These are phyloP conservation scores for Anorthoa munda DNA, from an alignment of 2,888 invertebrate genomes.

Conservation along the genomic window DNA sequence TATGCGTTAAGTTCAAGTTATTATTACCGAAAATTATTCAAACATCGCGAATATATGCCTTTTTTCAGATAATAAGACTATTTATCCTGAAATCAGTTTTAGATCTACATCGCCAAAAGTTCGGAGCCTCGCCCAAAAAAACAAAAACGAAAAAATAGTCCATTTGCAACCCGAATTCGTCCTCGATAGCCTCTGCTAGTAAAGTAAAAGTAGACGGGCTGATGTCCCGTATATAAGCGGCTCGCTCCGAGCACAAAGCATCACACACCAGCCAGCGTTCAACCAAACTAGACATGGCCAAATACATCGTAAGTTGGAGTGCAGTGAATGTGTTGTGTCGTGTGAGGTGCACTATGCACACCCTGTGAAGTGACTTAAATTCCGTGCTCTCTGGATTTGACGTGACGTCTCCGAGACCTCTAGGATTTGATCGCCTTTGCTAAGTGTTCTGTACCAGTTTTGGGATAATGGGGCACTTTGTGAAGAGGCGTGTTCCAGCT, in stretches of 20 bases:
- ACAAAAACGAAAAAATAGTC: constrained; percentile 77
- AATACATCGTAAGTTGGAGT: constrained; percentile 90
- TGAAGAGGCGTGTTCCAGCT: constrained; percentile 24
- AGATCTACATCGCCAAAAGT: neutral
- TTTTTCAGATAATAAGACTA: constrained; percentile 12
- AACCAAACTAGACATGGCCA: constrained; percentile 85
- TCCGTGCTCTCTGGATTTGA: constrained; percentile 45
- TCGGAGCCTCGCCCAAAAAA: constrained; percentile 62
- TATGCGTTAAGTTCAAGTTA: neutral
- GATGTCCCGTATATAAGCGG: constrained; percentile 85
- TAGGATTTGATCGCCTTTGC: constrained; percentile 42
- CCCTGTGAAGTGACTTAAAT: constrained; percentile 49
- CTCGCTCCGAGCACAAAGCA: constrained; percentile 72
- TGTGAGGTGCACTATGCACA: constrained; percentile 54
- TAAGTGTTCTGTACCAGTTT: constrained; percentile 42
- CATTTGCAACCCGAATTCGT: constrained; percentile 83
- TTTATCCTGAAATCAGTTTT: neutral
- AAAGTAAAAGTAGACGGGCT: constrained; percentile 88
- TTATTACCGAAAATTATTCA: neutral
- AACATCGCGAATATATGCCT: neutral
- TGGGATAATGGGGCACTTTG: constrained; percentile 21
- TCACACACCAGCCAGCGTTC: constrained; percentile 83
- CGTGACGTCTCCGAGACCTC: constrained; percentile 12
- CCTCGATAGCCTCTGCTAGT: constrained; percentile 78
- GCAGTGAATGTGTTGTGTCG: constrained; percentile 79